A percentile compares a stretch with the other conserved stretches of the same genome.
These are phyloP conservation scores for Ceratosolen solmsi DNA, from an alignment of 1,140 invertebrate genomes.

Conservation along the genomic window DNA sequence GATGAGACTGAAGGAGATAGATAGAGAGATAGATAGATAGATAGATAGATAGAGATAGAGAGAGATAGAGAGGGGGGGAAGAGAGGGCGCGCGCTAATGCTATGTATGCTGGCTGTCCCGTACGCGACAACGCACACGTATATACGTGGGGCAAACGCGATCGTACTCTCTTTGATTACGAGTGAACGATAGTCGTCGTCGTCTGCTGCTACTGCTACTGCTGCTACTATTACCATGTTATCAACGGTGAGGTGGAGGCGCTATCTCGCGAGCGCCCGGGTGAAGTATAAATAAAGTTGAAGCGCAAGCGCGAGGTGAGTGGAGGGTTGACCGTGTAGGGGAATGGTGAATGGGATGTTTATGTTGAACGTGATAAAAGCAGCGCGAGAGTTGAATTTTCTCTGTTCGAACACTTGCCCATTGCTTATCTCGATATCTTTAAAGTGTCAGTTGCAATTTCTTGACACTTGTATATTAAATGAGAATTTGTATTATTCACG, in stretches of 20 bases:
- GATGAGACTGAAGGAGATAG: background rate
- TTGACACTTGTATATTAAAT: no score
- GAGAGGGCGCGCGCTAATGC: background rate
- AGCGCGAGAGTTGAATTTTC: slow-evolving; percentile 3
- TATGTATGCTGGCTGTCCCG: background rate
- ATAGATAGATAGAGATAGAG: background rate
- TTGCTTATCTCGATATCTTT: no score
- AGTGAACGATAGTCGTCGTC: background rate
- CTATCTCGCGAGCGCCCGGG: background rate
- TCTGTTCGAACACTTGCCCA: no score
- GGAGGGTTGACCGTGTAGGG: background rate
- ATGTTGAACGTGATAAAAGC: background rate
- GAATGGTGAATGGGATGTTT: background rate
- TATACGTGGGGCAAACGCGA: background rate
- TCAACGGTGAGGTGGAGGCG: background rate
- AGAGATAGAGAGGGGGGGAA: slow-evolving; percentile 19
- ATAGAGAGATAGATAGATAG: background rate
- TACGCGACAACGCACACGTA: background rate
- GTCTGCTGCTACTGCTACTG: background rate
- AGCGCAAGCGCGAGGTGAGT: background rate
- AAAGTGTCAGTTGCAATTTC: no score
- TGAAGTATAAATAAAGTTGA: background rate
- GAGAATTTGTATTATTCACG: no score
- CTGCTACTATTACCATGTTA: background rate
- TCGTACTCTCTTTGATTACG: background rate